phyloP scores from a whole-genome alignment of 2,888 invertebrate genomes.

The Ethmia dodecea region DNA sequence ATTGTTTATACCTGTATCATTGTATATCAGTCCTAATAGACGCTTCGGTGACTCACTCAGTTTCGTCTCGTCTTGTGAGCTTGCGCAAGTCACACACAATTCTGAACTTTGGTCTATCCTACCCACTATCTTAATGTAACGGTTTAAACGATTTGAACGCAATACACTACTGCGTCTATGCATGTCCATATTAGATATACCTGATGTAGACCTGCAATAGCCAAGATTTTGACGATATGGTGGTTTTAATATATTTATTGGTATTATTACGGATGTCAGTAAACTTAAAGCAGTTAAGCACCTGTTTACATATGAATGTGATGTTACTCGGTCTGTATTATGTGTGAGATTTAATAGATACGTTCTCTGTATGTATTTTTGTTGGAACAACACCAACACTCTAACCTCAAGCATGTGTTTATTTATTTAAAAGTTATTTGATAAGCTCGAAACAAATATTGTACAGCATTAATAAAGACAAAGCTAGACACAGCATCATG shows the following conservation, averaged over 20 bases:
- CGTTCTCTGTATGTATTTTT: conserved; percentile 43
- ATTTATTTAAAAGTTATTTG: conserved; percentile 12
- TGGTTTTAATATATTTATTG: conserved; percentile 23
- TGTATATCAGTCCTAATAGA: conserved; percentile 38
- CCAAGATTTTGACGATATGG: conserved; percentile 6
- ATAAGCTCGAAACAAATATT: no score
- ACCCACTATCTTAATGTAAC: no score
- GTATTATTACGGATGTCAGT: conserved; percentile 58
- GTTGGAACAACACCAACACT: conserved; percentile 40
- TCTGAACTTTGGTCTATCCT: conserved; percentile 22
- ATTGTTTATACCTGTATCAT: no score
- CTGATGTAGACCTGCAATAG: no score
- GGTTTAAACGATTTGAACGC: no score
- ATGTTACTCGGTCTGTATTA: conserved; percentile 37
- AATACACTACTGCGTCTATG: no score
- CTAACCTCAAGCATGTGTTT: conserved; percentile 34
- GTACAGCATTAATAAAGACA: no score
- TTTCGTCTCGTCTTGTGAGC: conserved; percentile 42
- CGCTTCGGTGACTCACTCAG: conserved; percentile 60
- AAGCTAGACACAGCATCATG: no score
- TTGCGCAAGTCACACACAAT: conserved; percentile 38
- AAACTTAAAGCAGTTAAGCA: conserved; percentile 58
- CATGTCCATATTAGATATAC: no score
- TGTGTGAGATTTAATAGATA: conserved; percentile 64
- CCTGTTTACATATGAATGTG: conserved; percentile 63